phyloP scores from a whole-genome alignment of 2,888 invertebrate genomes.

The Cheilosia variabilis region DNA sequence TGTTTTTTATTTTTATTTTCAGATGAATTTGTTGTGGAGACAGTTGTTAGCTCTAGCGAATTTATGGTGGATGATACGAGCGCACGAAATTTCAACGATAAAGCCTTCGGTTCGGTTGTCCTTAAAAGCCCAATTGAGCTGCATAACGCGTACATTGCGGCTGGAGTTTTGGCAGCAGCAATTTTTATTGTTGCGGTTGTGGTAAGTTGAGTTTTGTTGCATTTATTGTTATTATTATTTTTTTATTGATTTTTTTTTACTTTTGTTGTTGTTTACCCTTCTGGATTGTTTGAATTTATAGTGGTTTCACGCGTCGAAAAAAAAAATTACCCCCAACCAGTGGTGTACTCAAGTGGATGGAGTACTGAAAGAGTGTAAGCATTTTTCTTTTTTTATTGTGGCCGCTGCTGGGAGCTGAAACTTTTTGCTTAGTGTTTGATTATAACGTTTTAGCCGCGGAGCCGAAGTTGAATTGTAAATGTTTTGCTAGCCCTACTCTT shows the following conservation, averaged over 20 bases:
- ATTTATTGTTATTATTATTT: constrained; percentile 10
- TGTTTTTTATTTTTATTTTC: constrained; percentile 77
- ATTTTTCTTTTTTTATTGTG: background rate
- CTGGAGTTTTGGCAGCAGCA: constrained; percentile 90
- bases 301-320: constrained; percentile 4
- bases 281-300: constrained; percentile 61
- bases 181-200: constrained; percentile 90
- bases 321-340: background rate
- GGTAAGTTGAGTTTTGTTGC: constrained; percentile 84
- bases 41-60: constrained; percentile 85
- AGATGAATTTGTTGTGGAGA: constrained; percentile 90
- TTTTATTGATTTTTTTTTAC: constrained; percentile 34
- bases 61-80: constrained; percentile 84
- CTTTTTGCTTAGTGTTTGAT: too few species aligned
- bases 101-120: constrained; percentile 83
- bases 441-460: too few species aligned
- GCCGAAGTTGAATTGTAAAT: too few species aligned
- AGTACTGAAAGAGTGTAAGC: background rate
- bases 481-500: too few species aligned
- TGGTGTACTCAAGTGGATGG: background rate
- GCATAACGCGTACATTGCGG: constrained; percentile 91
- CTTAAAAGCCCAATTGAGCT: constrained; percentile 85
- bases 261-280: constrained; percentile 25
- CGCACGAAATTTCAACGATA: constrained; percentile 83
- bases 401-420: too few species aligned